Conservation (phyloP, 2,888 invertebrate genomes). For the Graphium colonna region DNA sequence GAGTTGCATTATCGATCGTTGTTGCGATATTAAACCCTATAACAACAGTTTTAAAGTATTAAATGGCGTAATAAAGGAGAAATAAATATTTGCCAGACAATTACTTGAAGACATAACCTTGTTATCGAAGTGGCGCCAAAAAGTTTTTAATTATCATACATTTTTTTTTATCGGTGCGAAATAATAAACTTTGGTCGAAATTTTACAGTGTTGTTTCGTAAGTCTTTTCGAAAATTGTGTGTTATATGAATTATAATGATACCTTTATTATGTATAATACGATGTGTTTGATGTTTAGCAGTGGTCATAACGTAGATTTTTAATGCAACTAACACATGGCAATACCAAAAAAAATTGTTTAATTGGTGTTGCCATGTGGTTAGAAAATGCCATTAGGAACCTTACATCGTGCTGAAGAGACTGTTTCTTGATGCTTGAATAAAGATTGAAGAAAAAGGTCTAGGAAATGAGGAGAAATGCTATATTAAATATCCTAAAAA, state of each 20-base stretch:
- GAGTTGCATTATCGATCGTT: not conserved
- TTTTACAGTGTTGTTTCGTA: not conserved
- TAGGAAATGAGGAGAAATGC: too few species aligned
- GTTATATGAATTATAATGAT: not conserved
- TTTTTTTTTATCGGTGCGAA: not conserved
- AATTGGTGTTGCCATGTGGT: too few species aligned
- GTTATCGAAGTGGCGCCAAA: constrained; percentile 22
- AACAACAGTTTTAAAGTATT: not conserved
- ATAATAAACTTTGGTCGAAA: not conserved
- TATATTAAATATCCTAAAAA: too few species aligned
- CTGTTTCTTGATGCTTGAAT: too few species aligned
- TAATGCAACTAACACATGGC: too few species aligned
- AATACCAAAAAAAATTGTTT: too few species aligned
- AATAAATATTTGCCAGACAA: constrained; percentile 12
- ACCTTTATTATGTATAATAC: not conserved
- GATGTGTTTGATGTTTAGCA: too few species aligned
- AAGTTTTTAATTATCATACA: constrained; percentile 11
- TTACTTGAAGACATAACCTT: constrained; percentile 21
- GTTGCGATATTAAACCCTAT: constrained; percentile 8
- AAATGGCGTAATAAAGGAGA: not conserved
- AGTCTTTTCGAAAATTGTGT: not conserved
- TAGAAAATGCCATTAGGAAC: too few species aligned
- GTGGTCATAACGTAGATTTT: too few species aligned
- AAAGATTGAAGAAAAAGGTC: too few species aligned
- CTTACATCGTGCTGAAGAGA: too few species aligned